A percentile compares a stretch with the other conserved stretches of the same genome.
Evolutionary conservation across 2,113 vertebrate genomes (phyloP).

Genomic region (Phaetusa simplex): DNA sequence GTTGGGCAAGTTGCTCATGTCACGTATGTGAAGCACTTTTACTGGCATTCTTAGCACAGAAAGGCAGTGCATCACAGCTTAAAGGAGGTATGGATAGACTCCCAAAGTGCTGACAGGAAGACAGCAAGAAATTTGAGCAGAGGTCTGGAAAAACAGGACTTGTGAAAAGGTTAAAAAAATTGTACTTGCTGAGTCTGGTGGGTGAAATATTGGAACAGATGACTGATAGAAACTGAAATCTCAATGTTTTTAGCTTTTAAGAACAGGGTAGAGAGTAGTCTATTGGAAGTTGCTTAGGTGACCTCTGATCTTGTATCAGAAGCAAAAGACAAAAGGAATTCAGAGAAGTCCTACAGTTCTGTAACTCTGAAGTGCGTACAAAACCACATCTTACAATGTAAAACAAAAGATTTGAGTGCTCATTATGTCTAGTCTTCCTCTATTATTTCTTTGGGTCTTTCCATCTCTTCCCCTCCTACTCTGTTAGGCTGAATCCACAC

Average conservation of each 20-base stretch:
- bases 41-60: neutral
- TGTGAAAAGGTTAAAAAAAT: neutral
- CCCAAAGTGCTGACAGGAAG: neutral
- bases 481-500: neutral
- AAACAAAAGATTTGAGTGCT: neutral
- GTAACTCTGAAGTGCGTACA: neutral
- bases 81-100: neutral
- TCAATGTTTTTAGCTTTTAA: neutral
- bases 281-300: neutral
- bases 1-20: neutral
- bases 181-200: neutral
- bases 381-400: neutral
- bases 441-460: neutral
- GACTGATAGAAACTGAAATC: neutral
- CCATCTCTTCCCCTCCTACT: neutral
- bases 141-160: neutral
- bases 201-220: neutral
- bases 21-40: fast-evolving
- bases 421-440: neutral
- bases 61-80: neutral
- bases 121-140: neutral
- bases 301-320: neutral
- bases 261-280: neutral
- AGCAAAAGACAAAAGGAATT: neutral
- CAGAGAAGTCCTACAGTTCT: neutral